These are phyloP conservation scores for Phytoseiulus persimilis DNA, from an alignment of 2,888 invertebrate species.

Conservation along the genomic window DNA sequence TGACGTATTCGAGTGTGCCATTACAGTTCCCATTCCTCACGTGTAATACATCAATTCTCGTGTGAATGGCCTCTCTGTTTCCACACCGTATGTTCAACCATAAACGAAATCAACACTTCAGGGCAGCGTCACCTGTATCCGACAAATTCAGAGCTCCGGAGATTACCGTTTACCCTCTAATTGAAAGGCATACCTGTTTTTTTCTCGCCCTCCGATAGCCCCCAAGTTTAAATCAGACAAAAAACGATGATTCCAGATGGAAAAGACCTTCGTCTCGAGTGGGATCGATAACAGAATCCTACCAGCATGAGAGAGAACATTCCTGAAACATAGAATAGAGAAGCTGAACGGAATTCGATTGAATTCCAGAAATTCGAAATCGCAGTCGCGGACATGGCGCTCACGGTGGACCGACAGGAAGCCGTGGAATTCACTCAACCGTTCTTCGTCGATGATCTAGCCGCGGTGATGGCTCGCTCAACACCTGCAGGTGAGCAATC, in stretches of 20 bases:
- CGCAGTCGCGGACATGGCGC: slow-evolving; percentile 19
- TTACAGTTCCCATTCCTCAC: not conserved
- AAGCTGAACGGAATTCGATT: too few relatives aligned
- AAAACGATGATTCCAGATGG: too few relatives aligned
- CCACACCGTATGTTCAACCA: not conserved
- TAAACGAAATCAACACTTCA: not conserved
- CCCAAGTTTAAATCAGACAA: too few relatives aligned
- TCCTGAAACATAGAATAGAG: too few relatives aligned
- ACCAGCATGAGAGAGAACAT: too few relatives aligned
- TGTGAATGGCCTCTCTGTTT: not conserved
- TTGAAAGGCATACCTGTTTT: too few relatives aligned
- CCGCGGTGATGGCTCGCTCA: slow-evolving; percentile 12
- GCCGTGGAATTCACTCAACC: slow-evolving; percentile 31
- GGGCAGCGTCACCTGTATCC: not conserved
- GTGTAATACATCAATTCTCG: not conserved
- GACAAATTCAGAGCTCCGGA: too few relatives aligned
- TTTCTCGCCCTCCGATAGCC: too few relatives aligned
- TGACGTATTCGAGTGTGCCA: not conserved
- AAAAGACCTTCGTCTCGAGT: too few relatives aligned
- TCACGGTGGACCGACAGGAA: slow-evolving; percentile 21
- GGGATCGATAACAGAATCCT: too few relatives aligned
- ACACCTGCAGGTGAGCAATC: slow-evolving; percentile 10
- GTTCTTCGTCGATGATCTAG: slow-evolving; percentile 26
- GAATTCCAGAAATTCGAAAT: slow-evolving; percentile 28
- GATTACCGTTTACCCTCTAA: too few relatives aligned